These are phyloP conservation scores for Struthidea cinerea DNA, from an alignment of 2,113 vertebrate genomes.

Conservation along the genomic window DNA sequence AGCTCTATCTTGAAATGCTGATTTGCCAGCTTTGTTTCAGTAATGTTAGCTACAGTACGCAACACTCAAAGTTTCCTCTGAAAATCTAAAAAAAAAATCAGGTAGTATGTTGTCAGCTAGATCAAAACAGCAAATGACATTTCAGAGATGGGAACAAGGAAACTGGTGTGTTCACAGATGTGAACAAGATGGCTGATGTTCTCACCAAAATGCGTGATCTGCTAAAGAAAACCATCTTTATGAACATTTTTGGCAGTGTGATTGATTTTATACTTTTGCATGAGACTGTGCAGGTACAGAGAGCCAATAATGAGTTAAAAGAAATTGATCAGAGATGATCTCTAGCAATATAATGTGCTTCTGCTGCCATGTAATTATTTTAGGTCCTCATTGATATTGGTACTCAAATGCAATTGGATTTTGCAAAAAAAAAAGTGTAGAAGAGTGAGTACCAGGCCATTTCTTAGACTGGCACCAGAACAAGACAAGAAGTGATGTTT, in stretches of 20 bases:
- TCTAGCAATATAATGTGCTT: background rate
- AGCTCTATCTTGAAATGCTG: background rate
- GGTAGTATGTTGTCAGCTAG: background rate
- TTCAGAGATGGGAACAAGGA: background rate
- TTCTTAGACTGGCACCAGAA: background rate
- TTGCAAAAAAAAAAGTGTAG: background rate
- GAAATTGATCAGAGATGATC: background rate
- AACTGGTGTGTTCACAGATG: background rate
- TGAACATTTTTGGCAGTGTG: background rate
- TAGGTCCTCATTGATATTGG: background rate
- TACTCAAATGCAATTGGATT: background rate
- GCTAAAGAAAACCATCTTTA: background rate
- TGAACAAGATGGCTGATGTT: background rate
- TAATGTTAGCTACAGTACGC: background rate
- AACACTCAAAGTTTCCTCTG: background rate
- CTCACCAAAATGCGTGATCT: background rate
- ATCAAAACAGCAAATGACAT: background rate
- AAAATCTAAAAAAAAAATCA: background rate
- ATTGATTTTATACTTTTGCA: background rate
- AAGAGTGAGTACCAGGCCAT: background rate
- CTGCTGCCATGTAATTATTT: background rate
- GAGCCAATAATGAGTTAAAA: background rate
- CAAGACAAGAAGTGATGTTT: background rate
- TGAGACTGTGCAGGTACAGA: background rate
- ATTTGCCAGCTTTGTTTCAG: background rate